These are phyloP conservation scores for Drosophila mimica DNA, from an alignment of 2,888 invertebrate genomes.

Conservation along the genomic window DNA sequence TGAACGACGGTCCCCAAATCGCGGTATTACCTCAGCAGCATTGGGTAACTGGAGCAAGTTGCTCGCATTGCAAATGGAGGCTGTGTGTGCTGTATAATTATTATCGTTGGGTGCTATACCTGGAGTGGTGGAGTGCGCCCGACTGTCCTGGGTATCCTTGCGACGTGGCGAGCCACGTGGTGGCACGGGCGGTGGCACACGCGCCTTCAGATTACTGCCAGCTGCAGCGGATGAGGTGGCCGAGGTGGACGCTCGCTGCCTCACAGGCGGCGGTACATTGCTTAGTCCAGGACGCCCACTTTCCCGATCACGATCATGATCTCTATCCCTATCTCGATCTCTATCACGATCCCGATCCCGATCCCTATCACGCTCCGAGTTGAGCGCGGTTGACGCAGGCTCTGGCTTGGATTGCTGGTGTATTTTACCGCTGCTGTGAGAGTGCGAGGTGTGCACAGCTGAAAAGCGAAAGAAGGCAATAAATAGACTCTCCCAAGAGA, in stretches of 20 bases:
- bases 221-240: slow-evolving; percentile 16
- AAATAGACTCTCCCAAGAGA: neutral
- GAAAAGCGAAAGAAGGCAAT: neutral
- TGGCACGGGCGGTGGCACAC: slow-evolving; percentile 95
- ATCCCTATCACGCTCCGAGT: slow-evolving; percentile 65
- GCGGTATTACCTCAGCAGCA: slow-evolving; percentile 71
- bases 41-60: slow-evolving; percentile 63
- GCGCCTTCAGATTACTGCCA: slow-evolving; percentile 87
- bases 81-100: slow-evolving; percentile 32
- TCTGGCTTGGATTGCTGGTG: slow-evolving; percentile 67
- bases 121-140: slow-evolving; percentile 73
- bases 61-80: slow-evolving; percentile 8
- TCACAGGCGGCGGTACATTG: slow-evolving; percentile 71
- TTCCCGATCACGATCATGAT: slow-evolving; percentile 39
- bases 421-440: slow-evolving; percentile 72
- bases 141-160: slow-evolving; percentile 67
- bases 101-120: slow-evolving; percentile 62
- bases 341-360: slow-evolving; percentile 24
- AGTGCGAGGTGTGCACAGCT: slow-evolving; percentile 69
- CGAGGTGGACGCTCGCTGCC: slow-evolving; percentile 86
- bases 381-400: slow-evolving; percentile 69
- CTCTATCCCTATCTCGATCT: slow-evolving; percentile 22
- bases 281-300: slow-evolving; percentile 46
- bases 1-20: slow-evolving; percentile 83
- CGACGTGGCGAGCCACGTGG: slow-evolving; percentile 92